These are phyloP conservation scores for Cephus sareptanus DNA, from an alignment of 2,888 invertebrate species.

Conservation along the genomic window DNA sequence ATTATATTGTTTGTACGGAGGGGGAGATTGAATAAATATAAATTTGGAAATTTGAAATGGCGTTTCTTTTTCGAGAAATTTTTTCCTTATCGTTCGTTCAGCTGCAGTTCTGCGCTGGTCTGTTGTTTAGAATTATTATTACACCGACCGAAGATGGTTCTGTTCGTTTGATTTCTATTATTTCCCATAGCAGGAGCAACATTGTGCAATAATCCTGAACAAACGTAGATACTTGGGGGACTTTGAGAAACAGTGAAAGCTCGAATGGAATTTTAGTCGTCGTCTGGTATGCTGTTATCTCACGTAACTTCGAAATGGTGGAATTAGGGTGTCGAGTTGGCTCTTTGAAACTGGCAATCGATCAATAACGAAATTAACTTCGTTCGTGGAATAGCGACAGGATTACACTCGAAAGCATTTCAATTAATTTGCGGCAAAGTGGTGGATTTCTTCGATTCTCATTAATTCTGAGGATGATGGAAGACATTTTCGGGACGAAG, in stretches of 20 bases:
- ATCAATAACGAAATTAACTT: background rate
- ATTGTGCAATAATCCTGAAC: too few species aligned
- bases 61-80: too few species aligned
- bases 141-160: too few species aligned
- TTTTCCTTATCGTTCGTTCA: too few species aligned
- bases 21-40: background rate
- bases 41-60: background rate
- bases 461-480: background rate
- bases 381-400: background rate
- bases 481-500: background rate
- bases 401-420: background rate
- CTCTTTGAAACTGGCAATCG: background rate
- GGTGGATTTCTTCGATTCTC: background rate
- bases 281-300: background rate
- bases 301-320: background rate
- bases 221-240: too few species aligned
- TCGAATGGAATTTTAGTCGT: background rate
- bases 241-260: too few species aligned
- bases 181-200: too few species aligned
- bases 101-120: too few species aligned
- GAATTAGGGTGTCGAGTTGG: background rate
- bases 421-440: background rate
- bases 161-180: too few species aligned
- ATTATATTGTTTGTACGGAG: background rate
- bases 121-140: too few species aligned